Conservation (phyloP, 92 coral and sea anemone genomes). For the Epizoanthus ramosus region DNA sequence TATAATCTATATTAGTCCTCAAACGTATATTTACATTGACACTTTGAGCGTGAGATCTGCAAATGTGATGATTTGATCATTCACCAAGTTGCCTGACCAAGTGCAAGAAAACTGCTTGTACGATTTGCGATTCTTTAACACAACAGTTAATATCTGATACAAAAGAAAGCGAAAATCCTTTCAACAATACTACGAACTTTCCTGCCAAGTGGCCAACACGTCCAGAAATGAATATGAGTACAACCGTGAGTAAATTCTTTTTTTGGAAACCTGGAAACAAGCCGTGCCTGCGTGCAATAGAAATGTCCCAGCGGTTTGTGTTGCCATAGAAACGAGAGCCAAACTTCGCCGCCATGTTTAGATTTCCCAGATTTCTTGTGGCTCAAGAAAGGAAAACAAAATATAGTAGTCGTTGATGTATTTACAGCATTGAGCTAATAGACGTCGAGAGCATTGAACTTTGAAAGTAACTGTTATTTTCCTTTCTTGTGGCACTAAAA, state of each 20-base stretch:
- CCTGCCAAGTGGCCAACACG: neutral
- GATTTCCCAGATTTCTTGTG: neutral
- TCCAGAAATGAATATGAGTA: neutral
- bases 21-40: no score
- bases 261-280: conserved; percentile 11
- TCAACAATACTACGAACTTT: neutral
- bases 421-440: neutral
- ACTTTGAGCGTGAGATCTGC: no score
- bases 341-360: conserved; percentile 35
- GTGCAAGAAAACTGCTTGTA: no score
- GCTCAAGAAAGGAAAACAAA: conserved; percentile 17
- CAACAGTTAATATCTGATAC: no score
- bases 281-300: conserved; percentile 5
- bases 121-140: no score
- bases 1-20: no score
- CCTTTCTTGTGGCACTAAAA: conserved; percentile 10
- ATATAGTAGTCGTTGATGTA: neutral
- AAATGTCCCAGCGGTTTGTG: neutral
- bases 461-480: neutral
- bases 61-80: no score
- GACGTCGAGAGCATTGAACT: neutral
- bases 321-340: conserved; percentile 22
- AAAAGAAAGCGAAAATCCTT: neutral
- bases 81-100: no score
- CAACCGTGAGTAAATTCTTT: neutral